Evolutionary conservation across 2,888 invertebrate genomes (phyloP), one percentile per base, ranked within the genome.

Genomic region (Scotopteryx bipunctaria): DNA sequence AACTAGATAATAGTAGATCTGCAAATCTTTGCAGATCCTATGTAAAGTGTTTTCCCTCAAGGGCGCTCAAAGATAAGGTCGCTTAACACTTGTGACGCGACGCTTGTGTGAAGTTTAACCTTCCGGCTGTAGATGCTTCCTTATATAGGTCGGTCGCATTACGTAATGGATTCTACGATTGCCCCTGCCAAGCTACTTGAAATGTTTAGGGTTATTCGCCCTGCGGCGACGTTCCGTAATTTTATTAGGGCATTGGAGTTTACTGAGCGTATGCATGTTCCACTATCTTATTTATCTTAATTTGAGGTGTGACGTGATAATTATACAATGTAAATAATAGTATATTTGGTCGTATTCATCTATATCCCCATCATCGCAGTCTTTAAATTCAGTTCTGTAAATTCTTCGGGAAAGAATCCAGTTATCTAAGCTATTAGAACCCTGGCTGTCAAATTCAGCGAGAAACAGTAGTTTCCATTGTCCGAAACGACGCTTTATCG

Each of bases 61-160:
- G 69, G 59, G 62, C 64, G 55, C 61, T 61, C 57, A 55, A 62
- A 70, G 71, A 68, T 71, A 73, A 72, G 66, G 66, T 48, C 40
- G 45, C 55, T 55, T 48, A 58, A 61, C 62, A 57, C 66, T 66
- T 60, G 61, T 60, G 68, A 57, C 60, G 64, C 63, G 67, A 63
- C 67, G 66, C 69, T 74, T 73, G 67, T 61, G 73, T 70, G 71
- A 69, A 73, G 73, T 73, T 79, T 76, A 76, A 80, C 78, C 81
- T 80, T 79, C 76, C 69, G 71, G 64, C 66, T 45, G 59, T 61
- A 59, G 60, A 64, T 61, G 59, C 66, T 60, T 66, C 59, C 50
- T 51, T 44, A 75, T 78, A 71, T 79, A 71, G 78, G 76, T 76
- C 76, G 75, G 67, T 65, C 67, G 72, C 73, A 75, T 81, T 76